These are phyloP conservation scores for Colinus virginianus DNA, from an alignment of 2,113 vertebrate genomes.

Conservation along the genomic window DNA sequence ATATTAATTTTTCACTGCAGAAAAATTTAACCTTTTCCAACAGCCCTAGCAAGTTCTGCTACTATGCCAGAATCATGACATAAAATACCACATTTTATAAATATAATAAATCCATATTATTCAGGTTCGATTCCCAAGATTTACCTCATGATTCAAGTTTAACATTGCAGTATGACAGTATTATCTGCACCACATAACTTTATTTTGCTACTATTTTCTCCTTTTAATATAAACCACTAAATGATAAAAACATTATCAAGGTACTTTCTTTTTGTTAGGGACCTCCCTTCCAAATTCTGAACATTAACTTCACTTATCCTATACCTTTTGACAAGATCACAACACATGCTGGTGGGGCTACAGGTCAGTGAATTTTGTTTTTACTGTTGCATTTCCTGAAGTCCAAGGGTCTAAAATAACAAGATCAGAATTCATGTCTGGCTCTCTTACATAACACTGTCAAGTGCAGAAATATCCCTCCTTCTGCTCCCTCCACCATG, in stretches of 20 bases:
- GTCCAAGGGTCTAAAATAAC: background rate
- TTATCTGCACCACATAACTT: background rate
- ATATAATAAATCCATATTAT: background rate
- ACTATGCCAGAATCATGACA: background rate
- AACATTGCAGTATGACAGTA: fast-evolving
- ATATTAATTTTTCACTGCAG: background rate
- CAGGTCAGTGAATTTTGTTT: background rate
- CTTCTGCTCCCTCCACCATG: background rate
- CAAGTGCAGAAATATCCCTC: background rate
- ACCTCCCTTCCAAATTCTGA: background rate
- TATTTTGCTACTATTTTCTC: background rate
- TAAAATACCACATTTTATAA: background rate
- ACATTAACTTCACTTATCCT: background rate
- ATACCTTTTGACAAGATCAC: slow-evolving; percentile 22
- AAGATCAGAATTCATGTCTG: background rate
- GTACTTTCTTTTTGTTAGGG: background rate
- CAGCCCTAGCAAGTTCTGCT: background rate
- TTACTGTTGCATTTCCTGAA: background rate
- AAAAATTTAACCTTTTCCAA: background rate
- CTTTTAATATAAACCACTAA: background rate
- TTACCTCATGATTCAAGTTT: background rate
- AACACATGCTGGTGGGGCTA: background rate
- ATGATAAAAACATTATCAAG: background rate
- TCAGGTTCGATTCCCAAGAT: background rate
- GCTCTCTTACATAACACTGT: background rate